These are phyloP conservation scores for Stegostoma tigrinum DNA, from an alignment of 2,113 vertebrate genomes.

Conservation along the genomic window DNA sequence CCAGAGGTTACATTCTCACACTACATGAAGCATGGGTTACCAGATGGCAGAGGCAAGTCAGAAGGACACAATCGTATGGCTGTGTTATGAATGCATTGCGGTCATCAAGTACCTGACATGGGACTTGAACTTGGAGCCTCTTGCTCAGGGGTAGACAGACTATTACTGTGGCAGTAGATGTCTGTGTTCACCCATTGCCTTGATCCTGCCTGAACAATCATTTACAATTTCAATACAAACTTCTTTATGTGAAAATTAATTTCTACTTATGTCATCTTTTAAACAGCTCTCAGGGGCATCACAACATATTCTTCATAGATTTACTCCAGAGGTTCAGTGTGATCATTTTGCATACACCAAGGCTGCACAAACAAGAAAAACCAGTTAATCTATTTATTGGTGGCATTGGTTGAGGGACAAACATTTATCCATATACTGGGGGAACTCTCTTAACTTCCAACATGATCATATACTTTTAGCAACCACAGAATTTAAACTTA, in stretches of 20 bases:
- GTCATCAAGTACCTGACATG: too few species aligned
- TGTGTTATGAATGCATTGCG: too few species aligned
- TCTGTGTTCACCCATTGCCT: not conserved
- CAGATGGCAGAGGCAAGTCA: too few species aligned
- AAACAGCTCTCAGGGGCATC: not conserved
- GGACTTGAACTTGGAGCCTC: too few species aligned
- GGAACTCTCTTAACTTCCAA: not conserved
- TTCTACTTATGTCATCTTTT: not conserved
- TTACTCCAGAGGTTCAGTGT: not conserved
- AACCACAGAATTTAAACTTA: not conserved
- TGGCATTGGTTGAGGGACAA: not conserved
- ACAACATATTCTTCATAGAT: not conserved
- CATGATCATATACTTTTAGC: not conserved
- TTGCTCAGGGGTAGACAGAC: too few species aligned
- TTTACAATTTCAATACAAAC: not conserved
- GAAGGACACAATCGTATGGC: too few species aligned
- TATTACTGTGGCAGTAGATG: too few species aligned
- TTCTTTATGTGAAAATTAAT: not conserved
- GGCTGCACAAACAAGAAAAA: not conserved
- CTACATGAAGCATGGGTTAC: too few species aligned
- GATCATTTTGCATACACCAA: not conserved
- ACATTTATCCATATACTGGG: not conserved
- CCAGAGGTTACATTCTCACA: too few species aligned
- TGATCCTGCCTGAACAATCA: not conserved
- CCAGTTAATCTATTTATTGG: not conserved